Conservation (phyloP, 2,888 invertebrate species). For the Pegoplata infirma region DNA sequence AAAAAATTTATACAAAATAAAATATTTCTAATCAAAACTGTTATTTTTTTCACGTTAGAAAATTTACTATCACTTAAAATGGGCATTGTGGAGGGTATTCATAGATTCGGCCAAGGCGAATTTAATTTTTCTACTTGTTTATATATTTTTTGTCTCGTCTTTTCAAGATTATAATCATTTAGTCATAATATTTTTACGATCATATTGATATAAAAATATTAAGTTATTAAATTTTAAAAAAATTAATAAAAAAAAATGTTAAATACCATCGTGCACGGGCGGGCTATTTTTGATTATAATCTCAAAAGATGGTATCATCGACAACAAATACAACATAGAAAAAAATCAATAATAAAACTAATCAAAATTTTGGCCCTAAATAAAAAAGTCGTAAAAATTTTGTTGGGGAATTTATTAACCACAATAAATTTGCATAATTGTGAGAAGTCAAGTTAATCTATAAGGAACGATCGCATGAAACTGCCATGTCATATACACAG, state of each 20-base stretch:
- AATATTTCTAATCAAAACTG: no score
- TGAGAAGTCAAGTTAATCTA: no score
- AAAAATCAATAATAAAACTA: not conserved
- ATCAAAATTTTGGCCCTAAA: not conserved
- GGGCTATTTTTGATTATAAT: not conserved
- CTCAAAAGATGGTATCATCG: not conserved
- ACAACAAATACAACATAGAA: not conserved
- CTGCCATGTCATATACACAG: no score
- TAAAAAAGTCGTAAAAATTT: not conserved
- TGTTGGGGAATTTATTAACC: not conserved
- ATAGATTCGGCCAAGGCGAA: no score
- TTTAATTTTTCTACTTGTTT: no score
- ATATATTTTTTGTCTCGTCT: no score
- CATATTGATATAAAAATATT: not conserved
- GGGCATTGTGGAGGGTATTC: no score
- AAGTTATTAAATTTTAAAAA: not conserved
- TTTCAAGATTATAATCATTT: not conserved
- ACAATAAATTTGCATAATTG: no score
- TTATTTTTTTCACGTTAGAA: no score
- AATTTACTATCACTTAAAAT: no score
- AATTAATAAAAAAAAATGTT: not conserved
- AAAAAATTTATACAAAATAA: no score
- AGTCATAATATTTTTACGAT: conserved; percentile 19
- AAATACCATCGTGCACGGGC: not conserved
- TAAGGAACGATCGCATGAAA: no score